Percentiles rank a stretch among this genome's conserved stretches.
Evolutionary conservation across 2,888 invertebrate genomes (phyloP).

Genomic region (Cephus runcator): DNA sequence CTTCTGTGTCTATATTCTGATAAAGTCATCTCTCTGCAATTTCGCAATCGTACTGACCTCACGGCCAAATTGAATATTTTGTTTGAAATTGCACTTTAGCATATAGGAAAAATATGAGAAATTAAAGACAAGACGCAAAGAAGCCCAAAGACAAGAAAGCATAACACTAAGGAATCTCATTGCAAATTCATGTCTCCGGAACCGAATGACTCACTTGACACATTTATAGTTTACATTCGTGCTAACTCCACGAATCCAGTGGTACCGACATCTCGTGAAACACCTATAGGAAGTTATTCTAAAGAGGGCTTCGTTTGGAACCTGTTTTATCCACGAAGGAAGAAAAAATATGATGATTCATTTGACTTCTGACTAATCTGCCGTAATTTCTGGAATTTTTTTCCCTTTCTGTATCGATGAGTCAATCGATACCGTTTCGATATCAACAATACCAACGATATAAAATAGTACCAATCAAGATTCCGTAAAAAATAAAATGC

Average conservation of each 20-base stretch:
- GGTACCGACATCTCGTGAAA: neutral
- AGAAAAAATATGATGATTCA: constrained; percentile 55
- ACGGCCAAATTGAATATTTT: neutral
- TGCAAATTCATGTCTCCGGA: neutral
- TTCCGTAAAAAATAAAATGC: neutral
- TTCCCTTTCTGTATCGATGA: constrained; percentile 28
- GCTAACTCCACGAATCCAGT: neutral
- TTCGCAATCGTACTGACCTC: neutral
- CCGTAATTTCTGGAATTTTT: constrained; percentile 42
- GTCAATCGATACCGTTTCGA: constrained; percentile 3
- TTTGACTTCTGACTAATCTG: constrained; percentile 48
- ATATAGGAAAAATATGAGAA: neutral
- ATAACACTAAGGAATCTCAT: neutral
- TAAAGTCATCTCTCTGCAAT: neutral
- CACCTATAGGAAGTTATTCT: neutral
- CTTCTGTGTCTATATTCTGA: neutral
- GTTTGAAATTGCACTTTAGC: neutral
- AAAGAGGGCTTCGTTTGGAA: constrained; percentile 16
- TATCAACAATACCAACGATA: neutral
- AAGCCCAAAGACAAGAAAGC: neutral
- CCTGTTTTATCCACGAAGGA: constrained; percentile 39
- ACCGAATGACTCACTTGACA: neutral
- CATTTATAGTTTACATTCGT: neutral
- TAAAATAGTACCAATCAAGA: neutral
- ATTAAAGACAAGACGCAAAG: neutral